A percentile compares a stretch with the other conserved stretches of the same genome.
Evolutionary conservation across 2,113 vertebrate species (phyloP).

Genomic region (Numida meleagris): DNA sequence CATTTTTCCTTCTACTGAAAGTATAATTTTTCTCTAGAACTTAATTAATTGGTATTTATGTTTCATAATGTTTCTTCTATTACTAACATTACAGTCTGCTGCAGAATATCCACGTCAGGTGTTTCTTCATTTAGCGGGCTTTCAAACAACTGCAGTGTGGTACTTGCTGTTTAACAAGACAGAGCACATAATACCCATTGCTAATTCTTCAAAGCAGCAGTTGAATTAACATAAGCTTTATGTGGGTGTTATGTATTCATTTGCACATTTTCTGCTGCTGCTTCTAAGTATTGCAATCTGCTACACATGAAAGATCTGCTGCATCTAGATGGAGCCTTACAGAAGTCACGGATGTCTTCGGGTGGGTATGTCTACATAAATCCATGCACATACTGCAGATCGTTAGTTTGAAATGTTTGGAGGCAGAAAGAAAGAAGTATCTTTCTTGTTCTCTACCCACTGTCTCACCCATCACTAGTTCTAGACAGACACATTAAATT

Average conservation of each 20-base stretch:
- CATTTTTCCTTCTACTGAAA: neutral
- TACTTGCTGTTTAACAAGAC: neutral
- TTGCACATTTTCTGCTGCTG: constrained; percentile 50
- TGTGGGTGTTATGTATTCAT: constrained; percentile 22
- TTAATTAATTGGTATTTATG: neutral
- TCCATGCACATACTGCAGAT: neutral
- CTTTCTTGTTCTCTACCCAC: neutral
- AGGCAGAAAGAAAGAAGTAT: neutral
- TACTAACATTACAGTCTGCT: neutral
- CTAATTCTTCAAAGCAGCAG: constrained; percentile 40
- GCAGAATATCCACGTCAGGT: neutral
- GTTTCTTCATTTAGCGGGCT: constrained; percentile 7
- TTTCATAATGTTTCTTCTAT: neutral
- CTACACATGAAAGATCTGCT: neutral
- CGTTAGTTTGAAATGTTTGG: neutral
- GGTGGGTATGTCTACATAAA: neutral
- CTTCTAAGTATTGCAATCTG: constrained; percentile 28
- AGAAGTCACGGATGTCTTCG: neutral
- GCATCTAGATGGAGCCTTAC: neutral
- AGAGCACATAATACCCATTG: neutral
- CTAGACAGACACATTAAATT: neutral
- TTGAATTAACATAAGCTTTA: constrained; percentile 32
- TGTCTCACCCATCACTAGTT: neutral
- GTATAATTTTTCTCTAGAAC: neutral
- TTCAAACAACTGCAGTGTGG: neutral